Evolutionary conservation across 2,113 vertebrate species (phyloP), one percentile per base, ranked within the genome.

Genomic region (Xenotilapia caudafasciata): DNA sequence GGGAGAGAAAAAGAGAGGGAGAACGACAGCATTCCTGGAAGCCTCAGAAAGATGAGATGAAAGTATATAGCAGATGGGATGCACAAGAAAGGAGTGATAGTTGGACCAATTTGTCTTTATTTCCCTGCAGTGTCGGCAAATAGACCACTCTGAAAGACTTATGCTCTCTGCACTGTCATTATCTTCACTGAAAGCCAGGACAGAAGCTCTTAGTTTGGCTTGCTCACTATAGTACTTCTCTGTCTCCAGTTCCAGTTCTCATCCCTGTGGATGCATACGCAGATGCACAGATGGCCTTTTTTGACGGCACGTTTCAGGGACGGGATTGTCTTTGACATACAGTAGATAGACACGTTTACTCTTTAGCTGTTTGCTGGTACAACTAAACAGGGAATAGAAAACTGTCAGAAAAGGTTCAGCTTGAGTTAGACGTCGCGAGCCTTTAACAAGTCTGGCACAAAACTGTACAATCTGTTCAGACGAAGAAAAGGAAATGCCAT

Each of bases 41-140:
- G 80, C 88, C 77, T 89, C 70, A 85, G 77, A 93, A 55, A 70
- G 79, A 77, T n/a, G 55, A 84, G 88, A 92, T 93, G 86, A 93
- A 94, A 93, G 92, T 83, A 21, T 14, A 7, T 1, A n/a, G 38
- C 38, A 14, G 77, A 90, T 84, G 77, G 82, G 87, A 87, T 58
- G 82, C 40, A 60, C 56, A 23, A 33, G 60, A 70, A 84, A 80
- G 55, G 26, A 83, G 53, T 81, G 88, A 88, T 58, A 79, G 88
- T 88, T 80, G 84, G 75, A 87, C 86, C 92, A 92, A 90, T 93
- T 93, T 92, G 86, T 91, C 90, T 86, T 90, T 88, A 91, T 93
- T 90, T 92, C 80, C 89, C 82, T 81, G 80, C 83, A 89, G 90
- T 90, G 86, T 89, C 82, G 9, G 82, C 35, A 86, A 83, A 86